phyloP scores from a whole-genome alignment of 2,888 invertebrate species.

The Oligia latruncula region DNA sequence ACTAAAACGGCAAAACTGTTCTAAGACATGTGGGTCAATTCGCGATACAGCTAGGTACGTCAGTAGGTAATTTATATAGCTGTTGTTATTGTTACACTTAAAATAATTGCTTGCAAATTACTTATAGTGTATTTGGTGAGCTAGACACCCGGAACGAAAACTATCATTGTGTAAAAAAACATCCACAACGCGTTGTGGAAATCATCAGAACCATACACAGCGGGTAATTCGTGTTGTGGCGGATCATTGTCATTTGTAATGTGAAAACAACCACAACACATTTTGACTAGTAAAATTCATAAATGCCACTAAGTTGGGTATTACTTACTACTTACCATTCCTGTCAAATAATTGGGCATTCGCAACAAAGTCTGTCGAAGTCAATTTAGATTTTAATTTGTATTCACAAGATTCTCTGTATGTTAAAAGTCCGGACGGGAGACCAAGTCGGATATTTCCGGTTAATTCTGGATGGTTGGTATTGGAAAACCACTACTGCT shows the following conservation, averaged over 20 bases:
- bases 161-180: not conserved
- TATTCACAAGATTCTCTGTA: not conserved
- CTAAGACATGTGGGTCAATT: slow-evolving; percentile 39
- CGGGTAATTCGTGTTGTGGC: not conserved
- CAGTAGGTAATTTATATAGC: slow-evolving; percentile 29
- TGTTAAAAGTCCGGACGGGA: too few relatives aligned
- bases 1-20: slow-evolving; percentile 18
- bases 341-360: not conserved
- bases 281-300: not conserved
- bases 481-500: not conserved
- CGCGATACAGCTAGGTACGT: slow-evolving; percentile 16
- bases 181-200: not conserved
- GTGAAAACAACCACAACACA: slow-evolving; percentile 1
- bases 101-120: slow-evolving; percentile 13
- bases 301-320: not conserved
- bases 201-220: not conserved
- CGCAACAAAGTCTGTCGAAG: too few relatives aligned
- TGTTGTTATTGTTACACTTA: slow-evolving; percentile 18
- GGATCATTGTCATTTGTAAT: not conserved
- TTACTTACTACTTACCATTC: not conserved
- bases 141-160: slow-evolving; percentile 2
- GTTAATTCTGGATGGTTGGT: not conserved
- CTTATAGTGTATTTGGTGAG: not conserved
- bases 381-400: not conserved
- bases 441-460: too few relatives aligned